Evolutionary conservation across 2,888 invertebrate species (phyloP).

Genomic region (Ectemnius lituratus): DNA sequence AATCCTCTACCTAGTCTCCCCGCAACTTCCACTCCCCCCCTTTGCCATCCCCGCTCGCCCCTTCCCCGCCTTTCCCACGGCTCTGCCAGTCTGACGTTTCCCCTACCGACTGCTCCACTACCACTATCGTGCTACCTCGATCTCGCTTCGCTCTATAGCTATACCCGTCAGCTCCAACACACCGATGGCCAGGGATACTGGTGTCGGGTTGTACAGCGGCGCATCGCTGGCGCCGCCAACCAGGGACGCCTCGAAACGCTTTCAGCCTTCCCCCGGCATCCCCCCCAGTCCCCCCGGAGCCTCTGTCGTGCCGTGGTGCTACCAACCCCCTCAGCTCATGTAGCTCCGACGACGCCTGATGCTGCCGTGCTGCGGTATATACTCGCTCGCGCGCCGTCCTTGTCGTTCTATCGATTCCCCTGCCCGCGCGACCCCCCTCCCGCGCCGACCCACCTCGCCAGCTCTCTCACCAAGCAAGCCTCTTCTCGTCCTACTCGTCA

Average conservation of each 20-base stretch:
- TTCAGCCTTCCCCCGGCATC: constrained; percentile 18
- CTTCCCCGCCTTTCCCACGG: constrained; percentile 45
- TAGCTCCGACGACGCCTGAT: constrained; percentile 57
- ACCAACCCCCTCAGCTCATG: constrained; percentile 42
- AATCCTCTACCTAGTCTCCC: constrained; percentile 57
- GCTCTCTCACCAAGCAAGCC: constrained; percentile 35
- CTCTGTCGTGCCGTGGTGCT: constrained; percentile 17
- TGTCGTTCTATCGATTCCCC: constrained; percentile 74
- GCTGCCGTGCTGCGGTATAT: constrained; percentile 61
- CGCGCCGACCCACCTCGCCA: constrained; percentile 31
- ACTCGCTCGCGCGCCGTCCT: constrained; percentile 64
- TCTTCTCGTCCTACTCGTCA: constrained; percentile 48
- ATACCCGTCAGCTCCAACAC: constrained; percentile 44
- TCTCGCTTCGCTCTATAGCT: constrained; percentile 41
- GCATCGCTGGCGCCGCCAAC: constrained; percentile 62
- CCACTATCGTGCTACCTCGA: constrained; percentile 22
- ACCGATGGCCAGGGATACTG: constrained; percentile 27
- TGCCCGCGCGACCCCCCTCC: constrained; percentile 43
- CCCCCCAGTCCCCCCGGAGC: constrained; percentile 18
- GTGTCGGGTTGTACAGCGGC: constrained; percentile 46
- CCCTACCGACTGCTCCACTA: constrained; percentile 31
- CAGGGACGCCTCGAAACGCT: constrained; percentile 63
- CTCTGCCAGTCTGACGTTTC: constrained; percentile 55
- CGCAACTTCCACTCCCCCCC: constrained; percentile 41
- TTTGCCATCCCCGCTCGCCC: constrained; percentile 36